Conservation (phyloP, 2,113 vertebrate species). For the Indicator maculatus region DNA sequence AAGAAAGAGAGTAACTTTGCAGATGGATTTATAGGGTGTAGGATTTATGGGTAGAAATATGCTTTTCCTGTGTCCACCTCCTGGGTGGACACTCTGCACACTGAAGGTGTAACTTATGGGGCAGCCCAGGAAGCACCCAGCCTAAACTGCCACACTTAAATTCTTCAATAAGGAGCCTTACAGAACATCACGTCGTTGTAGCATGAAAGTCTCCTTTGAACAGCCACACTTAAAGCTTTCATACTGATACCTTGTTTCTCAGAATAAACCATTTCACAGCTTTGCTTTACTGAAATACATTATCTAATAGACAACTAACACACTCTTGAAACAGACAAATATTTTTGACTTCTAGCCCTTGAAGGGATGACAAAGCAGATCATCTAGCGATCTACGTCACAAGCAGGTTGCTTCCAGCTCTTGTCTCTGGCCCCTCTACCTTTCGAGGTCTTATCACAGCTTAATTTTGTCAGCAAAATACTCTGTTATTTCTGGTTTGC, state of each 20-base stretch:
- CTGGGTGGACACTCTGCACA: too few relatives aligned
- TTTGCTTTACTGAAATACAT: not conserved
- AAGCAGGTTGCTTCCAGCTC: not conserved
- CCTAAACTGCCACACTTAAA: too few relatives aligned
- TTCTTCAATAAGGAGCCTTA: not conserved
- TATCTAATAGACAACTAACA: not conserved
- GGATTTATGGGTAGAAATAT: too few relatives aligned
- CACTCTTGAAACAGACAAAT: not conserved
- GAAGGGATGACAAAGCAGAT: not conserved
- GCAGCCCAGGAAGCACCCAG: too few relatives aligned
- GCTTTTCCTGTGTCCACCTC: too few relatives aligned
- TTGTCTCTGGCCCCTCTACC: not conserved
- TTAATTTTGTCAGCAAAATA: not conserved
- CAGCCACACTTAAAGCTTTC: not conserved
- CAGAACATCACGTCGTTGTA: not conserved
- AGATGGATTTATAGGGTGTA: too few relatives aligned
- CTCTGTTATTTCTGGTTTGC: not conserved
- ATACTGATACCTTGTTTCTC: not conserved
- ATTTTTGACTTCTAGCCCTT: not conserved
- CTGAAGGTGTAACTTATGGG: too few relatives aligned
- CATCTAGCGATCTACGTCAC: not conserved
- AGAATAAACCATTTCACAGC: not conserved
- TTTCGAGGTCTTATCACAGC: not conserved
- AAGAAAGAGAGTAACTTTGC: too few relatives aligned
- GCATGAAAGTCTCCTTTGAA: not conserved